Percentiles rank a stretch among this genome's conserved stretches.
Conservation (phyloP, 2,888 invertebrate genomes). For the Tetragonula carbonaria region DNA sequence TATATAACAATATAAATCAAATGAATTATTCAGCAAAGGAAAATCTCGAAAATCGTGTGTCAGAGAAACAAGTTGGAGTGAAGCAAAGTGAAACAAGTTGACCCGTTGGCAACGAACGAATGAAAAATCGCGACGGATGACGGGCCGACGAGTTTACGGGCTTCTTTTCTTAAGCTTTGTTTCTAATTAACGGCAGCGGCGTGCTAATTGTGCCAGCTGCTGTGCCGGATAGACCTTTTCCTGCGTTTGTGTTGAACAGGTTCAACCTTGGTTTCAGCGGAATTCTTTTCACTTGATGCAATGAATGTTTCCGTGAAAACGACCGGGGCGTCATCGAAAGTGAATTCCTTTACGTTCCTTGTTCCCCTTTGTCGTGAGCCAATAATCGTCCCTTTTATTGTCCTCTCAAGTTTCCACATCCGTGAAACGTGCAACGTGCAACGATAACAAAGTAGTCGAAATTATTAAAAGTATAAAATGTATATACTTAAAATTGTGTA, state of each 20-base stretch:
- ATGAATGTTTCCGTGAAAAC: conserved; percentile 58
- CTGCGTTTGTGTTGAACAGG: conserved; percentile 55
- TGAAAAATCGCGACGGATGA: conserved; percentile 54
- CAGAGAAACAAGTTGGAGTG: too few relatives aligned
- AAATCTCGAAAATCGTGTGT: too few relatives aligned
- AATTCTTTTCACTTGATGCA: conserved; percentile 58
- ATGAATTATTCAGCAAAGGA: too few relatives aligned
- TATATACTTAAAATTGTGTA: too few relatives aligned
- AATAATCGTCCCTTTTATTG: conserved; percentile 5
- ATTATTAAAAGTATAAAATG: too few relatives aligned
- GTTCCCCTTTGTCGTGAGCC: neutral
- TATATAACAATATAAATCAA: too few relatives aligned
- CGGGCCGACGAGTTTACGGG: neutral
- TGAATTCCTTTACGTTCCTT: conserved; percentile 41
- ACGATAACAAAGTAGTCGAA: too few relatives aligned
- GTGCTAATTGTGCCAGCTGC: conserved; percentile 72
- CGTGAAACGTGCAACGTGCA: neutral
- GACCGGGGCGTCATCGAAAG: conserved; percentile 47
- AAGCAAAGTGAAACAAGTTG: too few relatives aligned
- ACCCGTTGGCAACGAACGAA: conserved; percentile 13
- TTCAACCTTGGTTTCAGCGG: conserved; percentile 44
- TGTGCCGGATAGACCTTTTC: conserved; percentile 58
- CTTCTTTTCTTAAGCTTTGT: conserved; percentile 62
- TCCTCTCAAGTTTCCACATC: too few relatives aligned
- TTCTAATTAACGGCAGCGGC: conserved; percentile 72